phyloP scores from a whole-genome alignment of 2,113 vertebrate species.

The Malurus alboscapulatus region DNA sequence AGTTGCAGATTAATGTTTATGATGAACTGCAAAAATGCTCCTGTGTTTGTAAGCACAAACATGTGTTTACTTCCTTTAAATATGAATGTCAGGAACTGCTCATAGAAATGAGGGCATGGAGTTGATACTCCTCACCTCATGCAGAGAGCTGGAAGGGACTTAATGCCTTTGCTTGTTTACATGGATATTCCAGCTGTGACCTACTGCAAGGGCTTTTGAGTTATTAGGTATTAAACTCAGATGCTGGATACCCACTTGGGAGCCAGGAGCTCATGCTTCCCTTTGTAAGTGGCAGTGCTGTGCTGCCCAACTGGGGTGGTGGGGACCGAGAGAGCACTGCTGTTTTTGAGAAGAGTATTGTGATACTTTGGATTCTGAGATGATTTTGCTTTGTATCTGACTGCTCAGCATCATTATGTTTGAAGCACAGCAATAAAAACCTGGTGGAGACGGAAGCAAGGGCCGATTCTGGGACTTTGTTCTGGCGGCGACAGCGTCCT shows the following conservation, averaged over 20 bases:
- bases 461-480: neutral
- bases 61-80: neutral
- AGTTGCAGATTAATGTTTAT: neutral
- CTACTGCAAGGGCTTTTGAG: neutral
- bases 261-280: accelerated
- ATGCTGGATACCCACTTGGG: neutral
- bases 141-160: neutral
- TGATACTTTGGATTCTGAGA: neutral
- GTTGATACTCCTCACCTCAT: neutral
- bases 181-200: neutral
- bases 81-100: neutral
- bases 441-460: neutral
- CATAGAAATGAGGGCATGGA: neutral
- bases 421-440: neutral
- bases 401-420: neutral
- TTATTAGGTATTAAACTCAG: accelerated
- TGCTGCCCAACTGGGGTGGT: accelerated
- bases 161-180: accelerated
- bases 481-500: neutral
- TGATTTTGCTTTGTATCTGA: accelerated
- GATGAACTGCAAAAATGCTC: neutral
- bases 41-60: neutral
- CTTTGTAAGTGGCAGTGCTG: accelerated
- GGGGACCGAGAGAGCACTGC: neutral
- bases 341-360: neutral